Evolutionary conservation across 2,113 vertebrate genomes (phyloP).

Genomic region (Chauna torquata): DNA sequence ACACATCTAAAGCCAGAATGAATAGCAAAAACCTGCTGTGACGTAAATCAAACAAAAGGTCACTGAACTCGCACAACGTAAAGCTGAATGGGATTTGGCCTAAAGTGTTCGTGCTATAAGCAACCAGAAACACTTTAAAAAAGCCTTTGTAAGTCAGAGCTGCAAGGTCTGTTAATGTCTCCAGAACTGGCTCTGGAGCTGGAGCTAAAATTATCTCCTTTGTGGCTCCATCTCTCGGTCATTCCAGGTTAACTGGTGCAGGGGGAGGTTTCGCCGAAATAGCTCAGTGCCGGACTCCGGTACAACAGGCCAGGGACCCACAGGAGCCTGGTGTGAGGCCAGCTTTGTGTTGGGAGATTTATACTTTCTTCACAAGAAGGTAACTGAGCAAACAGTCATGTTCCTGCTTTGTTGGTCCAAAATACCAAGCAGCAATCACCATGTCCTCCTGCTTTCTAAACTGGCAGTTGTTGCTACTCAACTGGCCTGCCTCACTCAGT

Average conservation of each 20-base stretch:
- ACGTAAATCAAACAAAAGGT: slow-evolving; percentile 17
- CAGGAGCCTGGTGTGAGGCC: not conserved
- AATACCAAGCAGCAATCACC: not conserved
- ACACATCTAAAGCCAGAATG: not conserved
- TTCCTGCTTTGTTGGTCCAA: not conserved
- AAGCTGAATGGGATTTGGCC: not conserved
- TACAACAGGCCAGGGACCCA: not conserved
- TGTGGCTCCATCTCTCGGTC: not conserved
- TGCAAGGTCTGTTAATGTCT: not conserved
- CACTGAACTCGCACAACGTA: slow-evolving; percentile 12
- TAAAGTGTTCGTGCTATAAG: not conserved
- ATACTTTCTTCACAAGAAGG: not conserved
- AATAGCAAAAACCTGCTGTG: not conserved
- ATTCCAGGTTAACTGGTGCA: not conserved
- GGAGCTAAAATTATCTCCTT: not conserved
- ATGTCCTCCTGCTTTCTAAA: not conserved
- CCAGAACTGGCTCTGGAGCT: not conserved
- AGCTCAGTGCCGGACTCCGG: not conserved
- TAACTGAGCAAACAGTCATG: not conserved
- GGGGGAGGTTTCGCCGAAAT: not conserved
- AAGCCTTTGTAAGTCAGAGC: not conserved
- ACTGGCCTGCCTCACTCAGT: not conserved
- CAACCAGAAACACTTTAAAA: not conserved
- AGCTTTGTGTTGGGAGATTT: not conserved
- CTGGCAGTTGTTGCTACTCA: not conserved